Conservation (phyloP, 2,113 vertebrate genomes). For the Gorsachius goisagi region DNA sequence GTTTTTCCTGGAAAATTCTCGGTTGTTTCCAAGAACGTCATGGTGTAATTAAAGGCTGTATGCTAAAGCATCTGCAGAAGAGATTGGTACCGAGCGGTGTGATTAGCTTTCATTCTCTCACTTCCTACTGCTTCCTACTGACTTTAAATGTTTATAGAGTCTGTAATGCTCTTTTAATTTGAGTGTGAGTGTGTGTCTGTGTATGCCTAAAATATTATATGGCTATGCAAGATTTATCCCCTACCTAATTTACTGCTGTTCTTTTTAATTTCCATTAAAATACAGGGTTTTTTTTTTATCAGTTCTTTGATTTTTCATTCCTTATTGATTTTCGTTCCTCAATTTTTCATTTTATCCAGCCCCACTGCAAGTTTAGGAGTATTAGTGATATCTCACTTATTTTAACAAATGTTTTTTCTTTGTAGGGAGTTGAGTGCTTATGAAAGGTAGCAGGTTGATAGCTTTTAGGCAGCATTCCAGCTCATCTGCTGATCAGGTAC, state of each 20-base stretch:
- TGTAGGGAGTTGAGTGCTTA: neutral
- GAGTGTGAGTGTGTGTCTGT: neutral
- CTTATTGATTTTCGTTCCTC: neutral
- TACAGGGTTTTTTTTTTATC: neutral
- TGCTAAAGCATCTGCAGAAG: neutral
- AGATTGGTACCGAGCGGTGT: neutral
- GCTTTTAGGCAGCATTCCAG: neutral
- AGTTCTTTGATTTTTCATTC: neutral
- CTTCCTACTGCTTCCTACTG: neutral
- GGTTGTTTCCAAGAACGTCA: fast-evolving
- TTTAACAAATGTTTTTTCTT: neutral
- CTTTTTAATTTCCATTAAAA: neutral
- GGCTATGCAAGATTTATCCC: neutral
- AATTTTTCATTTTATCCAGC: neutral
- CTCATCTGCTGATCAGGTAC: neutral
- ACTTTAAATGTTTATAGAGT: neutral
- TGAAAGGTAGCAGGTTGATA: neutral
- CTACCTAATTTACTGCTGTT: neutral
- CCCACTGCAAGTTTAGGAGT: neutral
- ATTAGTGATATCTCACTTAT: neutral
- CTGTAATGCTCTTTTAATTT: neutral
- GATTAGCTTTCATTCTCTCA: neutral
- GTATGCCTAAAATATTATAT: neutral
- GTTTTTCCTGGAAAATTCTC: neutral
- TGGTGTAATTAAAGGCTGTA: neutral